Percentiles rank a stretch among this genome's conserved stretches.
These are phyloP conservation scores for Heloderma charlesbogerti DNA, from an alignment of 2,113 vertebrate species.

Conservation along the genomic window DNA sequence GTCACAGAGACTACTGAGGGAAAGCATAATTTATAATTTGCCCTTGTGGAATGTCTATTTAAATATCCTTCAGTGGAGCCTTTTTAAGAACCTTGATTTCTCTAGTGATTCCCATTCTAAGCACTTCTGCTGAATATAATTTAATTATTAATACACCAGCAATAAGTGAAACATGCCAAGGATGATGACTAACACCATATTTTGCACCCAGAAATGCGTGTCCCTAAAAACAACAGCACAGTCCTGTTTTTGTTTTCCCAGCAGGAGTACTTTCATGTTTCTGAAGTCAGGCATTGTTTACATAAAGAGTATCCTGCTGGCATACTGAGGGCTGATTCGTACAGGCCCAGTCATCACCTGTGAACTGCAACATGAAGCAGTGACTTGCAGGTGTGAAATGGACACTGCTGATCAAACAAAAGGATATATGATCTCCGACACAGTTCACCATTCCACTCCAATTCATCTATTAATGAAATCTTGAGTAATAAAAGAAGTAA, in stretches of 20 bases:
- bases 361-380: not conserved
- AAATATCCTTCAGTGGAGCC: constrained; percentile 38
- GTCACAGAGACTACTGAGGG: not conserved
- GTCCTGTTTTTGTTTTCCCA: not conserved
- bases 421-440: not conserved
- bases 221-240: not conserved
- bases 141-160: constrained; percentile 25
- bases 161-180: rapidly evolving
- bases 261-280: not conserved
- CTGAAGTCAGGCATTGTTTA: not conserved
- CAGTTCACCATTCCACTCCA: too few relatives aligned
- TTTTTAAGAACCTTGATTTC: constrained; percentile 38
- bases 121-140: not conserved
- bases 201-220: not conserved
- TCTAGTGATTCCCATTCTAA: not conserved
- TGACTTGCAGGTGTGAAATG: not conserved
- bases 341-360: not conserved
- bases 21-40: constrained; percentile 52
- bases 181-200: rapidly evolving
- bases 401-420: not conserved
- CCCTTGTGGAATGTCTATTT: constrained; percentile 54
- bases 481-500: not conserved
- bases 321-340: not conserved
- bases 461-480: not conserved
- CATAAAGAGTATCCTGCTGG: not conserved